Conservation (phyloP, 2,888 invertebrate genomes). For the Uloborus plumipes region DNA sequence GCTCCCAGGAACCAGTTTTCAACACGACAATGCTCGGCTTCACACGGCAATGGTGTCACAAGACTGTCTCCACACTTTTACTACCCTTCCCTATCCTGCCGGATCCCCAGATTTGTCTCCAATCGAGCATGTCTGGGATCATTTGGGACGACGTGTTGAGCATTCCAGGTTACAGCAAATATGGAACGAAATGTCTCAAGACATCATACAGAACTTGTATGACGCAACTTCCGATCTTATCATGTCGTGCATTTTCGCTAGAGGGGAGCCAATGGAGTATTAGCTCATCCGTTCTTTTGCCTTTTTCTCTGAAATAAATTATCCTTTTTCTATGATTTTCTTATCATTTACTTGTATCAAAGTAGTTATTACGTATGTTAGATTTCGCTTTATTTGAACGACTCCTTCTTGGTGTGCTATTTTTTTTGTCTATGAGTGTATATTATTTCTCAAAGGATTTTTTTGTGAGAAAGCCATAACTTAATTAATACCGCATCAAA, state of each 20-base stretch:
- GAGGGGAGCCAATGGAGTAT: neutral
- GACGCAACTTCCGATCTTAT: neutral
- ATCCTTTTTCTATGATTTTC: no score
- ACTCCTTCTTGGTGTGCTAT: no score
- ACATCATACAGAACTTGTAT: conserved; percentile 5
- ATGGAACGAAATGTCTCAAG: no score
- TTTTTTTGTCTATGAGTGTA: no score
- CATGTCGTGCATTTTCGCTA: conserved; percentile 5
- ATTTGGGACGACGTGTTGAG: conserved; percentile 2
- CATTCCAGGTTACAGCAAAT: no score
- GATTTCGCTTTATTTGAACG: no score
- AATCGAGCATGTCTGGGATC: conserved; percentile 21
- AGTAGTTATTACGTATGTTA: no score
- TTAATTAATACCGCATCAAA: no score
- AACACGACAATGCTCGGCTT: no score
- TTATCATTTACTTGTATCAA: no score
- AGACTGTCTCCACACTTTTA: neutral
- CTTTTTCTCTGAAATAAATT: neutral
- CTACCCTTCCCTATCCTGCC: conserved; percentile 5
- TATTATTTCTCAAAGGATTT: no score
- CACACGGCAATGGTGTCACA: conserved; percentile 15
- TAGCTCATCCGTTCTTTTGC: neutral
- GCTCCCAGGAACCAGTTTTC: conserved; percentile 9
- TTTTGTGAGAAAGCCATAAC: no score
- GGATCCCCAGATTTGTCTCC: conserved; percentile 9